Percentiles rank a stretch among this genome's conserved stretches.
Evolutionary conservation across 2,113 vertebrate genomes (phyloP).

Genomic region (Podocnemis expansa): DNA sequence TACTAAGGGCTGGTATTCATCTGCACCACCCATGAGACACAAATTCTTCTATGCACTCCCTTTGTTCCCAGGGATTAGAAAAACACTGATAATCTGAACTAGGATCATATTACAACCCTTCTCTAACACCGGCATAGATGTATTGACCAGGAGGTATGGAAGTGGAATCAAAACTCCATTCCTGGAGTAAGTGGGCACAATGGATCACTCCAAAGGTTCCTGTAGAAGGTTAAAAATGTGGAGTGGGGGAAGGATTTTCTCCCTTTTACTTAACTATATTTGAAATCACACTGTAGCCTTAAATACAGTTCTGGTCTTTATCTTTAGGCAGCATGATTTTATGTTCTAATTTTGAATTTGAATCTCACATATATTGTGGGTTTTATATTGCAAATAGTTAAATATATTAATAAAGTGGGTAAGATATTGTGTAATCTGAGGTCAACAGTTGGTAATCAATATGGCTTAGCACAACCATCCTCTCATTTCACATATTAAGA

Average conservation of each 20-base stretch:
- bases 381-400: neutral
- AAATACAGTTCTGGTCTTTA: neutral
- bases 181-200: neutral
- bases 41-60: no score
- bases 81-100: neutral
- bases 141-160: neutral
- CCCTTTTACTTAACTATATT: neutral
- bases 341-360: neutral
- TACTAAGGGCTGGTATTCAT: no score
- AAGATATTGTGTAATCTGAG: neutral
- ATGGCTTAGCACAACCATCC: neutral
- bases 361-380: neutral
- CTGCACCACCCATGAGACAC: no score
- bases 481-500: neutral
- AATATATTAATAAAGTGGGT: neutral
- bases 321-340: neutral
- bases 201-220: neutral
- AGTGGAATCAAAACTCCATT: neutral
- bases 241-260: neutral
- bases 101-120: neutral
- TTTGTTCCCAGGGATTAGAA: no score
- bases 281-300: neutral
- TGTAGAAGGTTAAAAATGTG: accelerated
- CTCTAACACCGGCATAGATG: neutral
- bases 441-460: neutral